A percentile compares a stretch with the other conserved stretches of the same genome.
Evolutionary conservation across 2,888 invertebrate genomes (phyloP).

Genomic region (Syrphus vitripennis): DNA sequence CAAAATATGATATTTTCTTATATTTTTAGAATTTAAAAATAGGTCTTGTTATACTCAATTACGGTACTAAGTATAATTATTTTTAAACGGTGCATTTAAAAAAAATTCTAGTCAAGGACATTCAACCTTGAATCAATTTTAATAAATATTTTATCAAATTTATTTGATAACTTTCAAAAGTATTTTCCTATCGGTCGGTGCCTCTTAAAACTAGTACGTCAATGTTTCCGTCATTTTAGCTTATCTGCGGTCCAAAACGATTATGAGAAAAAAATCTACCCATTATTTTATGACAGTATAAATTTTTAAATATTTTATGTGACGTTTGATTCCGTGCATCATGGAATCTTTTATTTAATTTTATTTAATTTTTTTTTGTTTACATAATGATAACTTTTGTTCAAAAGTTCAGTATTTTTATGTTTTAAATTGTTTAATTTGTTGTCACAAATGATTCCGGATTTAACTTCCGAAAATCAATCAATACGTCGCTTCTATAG

Average conservation of each 20-base stretch:
- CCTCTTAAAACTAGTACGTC: neutral
- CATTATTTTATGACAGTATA: neutral
- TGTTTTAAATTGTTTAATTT: neutral
- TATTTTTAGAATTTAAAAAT: too few relatives aligned
- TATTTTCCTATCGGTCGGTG: neutral
- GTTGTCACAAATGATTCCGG: neutral
- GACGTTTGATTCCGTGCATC: neutral
- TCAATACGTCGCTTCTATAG: too few relatives aligned
- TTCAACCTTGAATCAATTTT: neutral
- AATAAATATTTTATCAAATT: neutral
- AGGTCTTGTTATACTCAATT: too few relatives aligned
- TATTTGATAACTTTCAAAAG: neutral
- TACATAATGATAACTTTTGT: neutral
- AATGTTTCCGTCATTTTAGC: too few relatives aligned
- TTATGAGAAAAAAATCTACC: too few relatives aligned
- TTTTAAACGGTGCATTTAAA: too few relatives aligned
- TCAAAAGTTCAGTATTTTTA: neutral
- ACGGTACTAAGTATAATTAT: too few relatives aligned
- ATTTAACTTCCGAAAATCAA: neutral
- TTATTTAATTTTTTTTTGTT: neutral
- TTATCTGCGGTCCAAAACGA: too few relatives aligned
- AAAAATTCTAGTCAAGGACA: neutral
- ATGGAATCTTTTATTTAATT: neutral
- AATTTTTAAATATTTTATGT: neutral
- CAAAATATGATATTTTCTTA: too few relatives aligned